Base-by-base conservation (phyloP, 92 coral and sea anemone species). In the Porites rus region DNA sequence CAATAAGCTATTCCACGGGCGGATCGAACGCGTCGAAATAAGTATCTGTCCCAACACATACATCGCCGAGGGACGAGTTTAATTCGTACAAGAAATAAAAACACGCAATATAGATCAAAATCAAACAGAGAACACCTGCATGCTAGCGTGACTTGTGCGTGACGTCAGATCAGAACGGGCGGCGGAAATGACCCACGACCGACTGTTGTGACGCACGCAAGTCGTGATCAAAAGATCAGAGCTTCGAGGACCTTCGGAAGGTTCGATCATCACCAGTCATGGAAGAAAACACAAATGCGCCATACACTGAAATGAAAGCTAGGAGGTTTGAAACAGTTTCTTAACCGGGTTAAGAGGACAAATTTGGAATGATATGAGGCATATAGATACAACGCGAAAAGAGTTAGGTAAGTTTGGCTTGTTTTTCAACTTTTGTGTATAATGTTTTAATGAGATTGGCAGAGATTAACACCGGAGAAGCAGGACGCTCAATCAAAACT, bases 91-190 rank as follows among this genome's bases (percentile, higher is more conserved):
- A 70, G 43, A 28, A 43, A 17, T 11, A 38, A 60, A 69, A n/a
- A 59, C 75, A 7, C 25, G 7, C 86, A 69, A 81, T 70, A 70
- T 58, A 25, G 71, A 69, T 17, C 77, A 68, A 46, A 81, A 69
- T 17, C 77, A 68, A 46, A 66, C 28, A 25, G 5, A 69, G 17
- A 38, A 1, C 75, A 81, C 66, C 86, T 69, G 86, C 18, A 28
- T 14, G 16, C 61, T 14, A 17, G 76, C 85, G 85, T 81, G 85
- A 81, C 85, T 75, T 28, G 65, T 56, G 59, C 69, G 77, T 69
- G 85, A 81, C 70, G 86, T 81, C 86, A 81, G 69, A 80, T 81
- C 86, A 81, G 69, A 80, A 16, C 10, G 25, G 76, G 85, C 76
- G 66, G 54, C 85, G 85, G 85, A 80, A 80, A 69, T 54, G 54